Evolutionary conservation across 2,888 invertebrate genomes (phyloP).

Genomic region (Cancer borealis): DNA sequence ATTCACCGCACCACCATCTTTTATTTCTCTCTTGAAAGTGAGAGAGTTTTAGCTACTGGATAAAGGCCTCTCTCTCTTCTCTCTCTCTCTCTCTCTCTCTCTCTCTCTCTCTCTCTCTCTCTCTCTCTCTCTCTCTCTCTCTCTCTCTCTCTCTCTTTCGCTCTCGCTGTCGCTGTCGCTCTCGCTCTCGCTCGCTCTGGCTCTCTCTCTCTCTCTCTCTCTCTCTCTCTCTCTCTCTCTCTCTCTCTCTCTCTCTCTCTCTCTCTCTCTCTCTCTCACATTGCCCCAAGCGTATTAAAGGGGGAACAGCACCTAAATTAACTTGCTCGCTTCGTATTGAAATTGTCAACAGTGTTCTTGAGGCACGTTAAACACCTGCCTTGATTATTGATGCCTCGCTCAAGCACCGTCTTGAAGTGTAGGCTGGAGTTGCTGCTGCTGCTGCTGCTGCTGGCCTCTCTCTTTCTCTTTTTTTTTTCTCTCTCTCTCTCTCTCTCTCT

Average conservation of each 20-base stretch:
- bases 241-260: background rate
- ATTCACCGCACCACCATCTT: background rate
- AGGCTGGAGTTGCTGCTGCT: background rate
- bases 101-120: background rate
- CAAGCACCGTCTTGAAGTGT: too few species aligned
- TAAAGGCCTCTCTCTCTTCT: background rate
- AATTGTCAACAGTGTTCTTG: too few species aligned
- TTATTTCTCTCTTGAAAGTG: background rate
- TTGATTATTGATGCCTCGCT: too few species aligned
- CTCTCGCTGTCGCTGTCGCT: background rate
- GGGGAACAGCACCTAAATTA: too few species aligned
- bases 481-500: background rate
- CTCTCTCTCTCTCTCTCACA: background rate
- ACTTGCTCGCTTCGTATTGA: too few species aligned
- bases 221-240: background rate
- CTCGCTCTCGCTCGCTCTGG: background rate
- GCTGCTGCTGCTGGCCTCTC: background rate
- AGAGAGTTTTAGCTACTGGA: too few species aligned
- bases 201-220: background rate
- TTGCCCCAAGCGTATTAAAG: too few species aligned
- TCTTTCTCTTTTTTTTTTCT: background rate
- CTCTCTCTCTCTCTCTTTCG: background rate
- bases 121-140: slow-evolving; percentile 9
- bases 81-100: background rate
- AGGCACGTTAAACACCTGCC: too few species aligned